These are phyloP conservation scores for Pituophis catenifer DNA, from an alignment of 2,113 vertebrate species.

Conservation along the genomic window DNA sequence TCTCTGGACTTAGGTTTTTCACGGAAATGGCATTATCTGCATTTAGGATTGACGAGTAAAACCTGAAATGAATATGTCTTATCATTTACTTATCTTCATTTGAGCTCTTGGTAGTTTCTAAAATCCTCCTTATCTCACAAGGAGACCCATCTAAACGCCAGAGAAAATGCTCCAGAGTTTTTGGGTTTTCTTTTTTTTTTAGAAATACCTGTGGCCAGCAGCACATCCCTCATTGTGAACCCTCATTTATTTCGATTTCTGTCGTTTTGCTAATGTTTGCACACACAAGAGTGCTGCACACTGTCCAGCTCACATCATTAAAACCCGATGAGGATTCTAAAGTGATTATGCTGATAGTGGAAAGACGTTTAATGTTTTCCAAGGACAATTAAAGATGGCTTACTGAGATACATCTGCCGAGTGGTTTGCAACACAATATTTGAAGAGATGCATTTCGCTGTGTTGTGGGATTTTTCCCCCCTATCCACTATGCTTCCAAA, in stretches of 20 bases:
- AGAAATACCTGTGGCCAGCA: not conserved
- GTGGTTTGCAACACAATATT: conserved; percentile 22
- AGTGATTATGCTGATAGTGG: conserved; percentile 43
- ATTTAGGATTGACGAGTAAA: not conserved
- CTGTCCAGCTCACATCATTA: conserved; percentile 53
- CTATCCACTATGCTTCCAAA: not conserved
- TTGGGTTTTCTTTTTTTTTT: not conserved
- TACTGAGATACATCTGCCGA: conserved; percentile 48
- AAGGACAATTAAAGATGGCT: conserved; percentile 58
- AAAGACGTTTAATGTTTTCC: conserved; percentile 54
- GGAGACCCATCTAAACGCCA: conserved; percentile 1
- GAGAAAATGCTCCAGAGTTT: not conserved
- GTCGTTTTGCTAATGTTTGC: conserved; percentile 28
- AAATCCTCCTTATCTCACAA: not conserved
- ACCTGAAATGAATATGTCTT: not conserved
- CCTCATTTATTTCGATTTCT: conserved; percentile 19
- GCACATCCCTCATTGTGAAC: not conserved
- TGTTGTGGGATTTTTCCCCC: not conserved
- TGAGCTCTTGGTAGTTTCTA: not conserved
- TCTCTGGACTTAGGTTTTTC: not conserved
- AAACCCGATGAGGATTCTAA: conserved; percentile 37
- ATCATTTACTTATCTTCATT: not conserved
- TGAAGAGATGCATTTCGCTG: conserved; percentile 34
- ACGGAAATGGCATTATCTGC: not conserved
- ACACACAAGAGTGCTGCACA: conserved; percentile 35